Evolutionary conservation across 2,113 vertebrate genomes (phyloP), one percentile per base, ranked within the genome.

Genomic region (Himantopus leucocephalus): DNA sequence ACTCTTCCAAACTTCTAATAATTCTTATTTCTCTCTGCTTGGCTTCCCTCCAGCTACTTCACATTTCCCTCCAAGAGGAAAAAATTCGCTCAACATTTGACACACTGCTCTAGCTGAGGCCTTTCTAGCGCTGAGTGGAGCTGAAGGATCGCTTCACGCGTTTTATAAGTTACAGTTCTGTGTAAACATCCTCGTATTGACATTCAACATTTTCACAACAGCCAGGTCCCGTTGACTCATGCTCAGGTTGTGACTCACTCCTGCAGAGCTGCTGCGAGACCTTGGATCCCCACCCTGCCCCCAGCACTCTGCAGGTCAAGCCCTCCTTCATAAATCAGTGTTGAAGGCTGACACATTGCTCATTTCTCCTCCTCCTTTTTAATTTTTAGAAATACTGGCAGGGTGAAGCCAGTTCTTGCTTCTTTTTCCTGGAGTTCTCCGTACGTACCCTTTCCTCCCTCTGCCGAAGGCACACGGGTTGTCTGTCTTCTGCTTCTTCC

Each of bases 171-270:
- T 89, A 68, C 5, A 29, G 72, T 32, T 89, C 75, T 47, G 21
- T 55, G 39, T 71, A 84, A 97, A 89, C 79, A 94, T 34, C 56
- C 66, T 37, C 2, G 1, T 67, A 82, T 39, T 87, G 93, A 78
- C 91, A 90, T 87, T 89, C 63, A 59, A 81, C 86, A 56, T 96
- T 89, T 77, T 78, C 73, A 81, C 70, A 85, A 26, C 64, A 78
- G 73, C 66, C 91, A 85, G 67, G 55, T 95, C 75, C 63, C 89
- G 80, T 67, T 96, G 83, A 91, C 67, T 91, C 71, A 60, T 15
- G 66, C 43, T 88, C 30, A 34, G 56, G 68, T 67, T 92, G 86
- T 91, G 85, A 94, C 84, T 92, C 83, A 78, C 50, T 77, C 93
- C 59, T 66, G 68, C 64, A 91, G 63, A 80, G 60, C 50, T 55